These are phyloP conservation scores for Mus pahari DNA, from an alignment of 2,113 vertebrate genomes.

Conservation along the genomic window DNA sequence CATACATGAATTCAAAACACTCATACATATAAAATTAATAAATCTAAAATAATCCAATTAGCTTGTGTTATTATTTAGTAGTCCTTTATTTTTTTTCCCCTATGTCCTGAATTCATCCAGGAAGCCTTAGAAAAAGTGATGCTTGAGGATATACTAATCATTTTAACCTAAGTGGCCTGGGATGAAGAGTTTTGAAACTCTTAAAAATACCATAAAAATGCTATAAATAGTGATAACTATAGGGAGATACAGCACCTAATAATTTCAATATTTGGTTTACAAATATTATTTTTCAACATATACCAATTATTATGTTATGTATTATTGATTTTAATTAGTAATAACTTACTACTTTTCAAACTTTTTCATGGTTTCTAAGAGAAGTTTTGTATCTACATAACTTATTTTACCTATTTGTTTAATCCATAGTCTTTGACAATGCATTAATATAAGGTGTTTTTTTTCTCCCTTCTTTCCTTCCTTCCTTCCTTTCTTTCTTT, in stretches of 20 bases:
- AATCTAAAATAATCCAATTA: not conserved
- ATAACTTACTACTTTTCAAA: not conserved
- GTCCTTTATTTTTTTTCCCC: not conserved
- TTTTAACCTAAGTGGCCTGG: not conserved
- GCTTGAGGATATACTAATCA: not conserved
- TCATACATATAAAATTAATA: not conserved
- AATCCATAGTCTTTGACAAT: not conserved
- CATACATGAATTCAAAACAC: not conserved
- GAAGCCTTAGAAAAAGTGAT: not conserved
- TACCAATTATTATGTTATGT: not conserved
- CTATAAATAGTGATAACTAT: not conserved
- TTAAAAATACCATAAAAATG: not conserved
- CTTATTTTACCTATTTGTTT: not conserved
- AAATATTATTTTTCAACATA: not conserved
- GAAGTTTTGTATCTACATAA: not conserved
- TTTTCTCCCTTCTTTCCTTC: fast-evolving
- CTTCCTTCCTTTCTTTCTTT: fast-evolving
- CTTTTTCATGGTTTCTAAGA: constrained; percentile 13
- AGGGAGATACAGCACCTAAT: not conserved
- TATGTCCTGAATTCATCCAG: not conserved
- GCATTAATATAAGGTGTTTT: not conserved
- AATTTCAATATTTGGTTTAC: not conserved
- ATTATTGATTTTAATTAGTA: not conserved
- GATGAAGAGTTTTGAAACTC: not conserved
- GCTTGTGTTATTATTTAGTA: not conserved